Percentiles rank a stretch among this genome's conserved stretches.
Evolutionary conservation across 2,113 vertebrate species (phyloP).

Genomic region (Tichodroma muraria): DNA sequence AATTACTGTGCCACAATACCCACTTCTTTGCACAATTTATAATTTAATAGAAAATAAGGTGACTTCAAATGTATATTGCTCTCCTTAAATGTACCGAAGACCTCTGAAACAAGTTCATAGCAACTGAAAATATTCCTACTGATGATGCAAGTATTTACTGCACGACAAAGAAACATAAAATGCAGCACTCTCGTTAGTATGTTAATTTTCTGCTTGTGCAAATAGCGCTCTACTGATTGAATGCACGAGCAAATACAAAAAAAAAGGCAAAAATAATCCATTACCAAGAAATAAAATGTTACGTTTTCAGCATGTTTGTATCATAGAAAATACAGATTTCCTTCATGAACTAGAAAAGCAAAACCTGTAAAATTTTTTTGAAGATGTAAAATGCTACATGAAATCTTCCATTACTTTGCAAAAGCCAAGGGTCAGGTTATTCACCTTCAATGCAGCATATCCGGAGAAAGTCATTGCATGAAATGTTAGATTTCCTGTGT

Average conservation of each 20-base stretch:
- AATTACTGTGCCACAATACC: not conserved
- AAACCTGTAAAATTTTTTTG: not conserved
- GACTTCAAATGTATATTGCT: slow-evolving; percentile 1
- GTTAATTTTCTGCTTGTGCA: slow-evolving; percentile 10
- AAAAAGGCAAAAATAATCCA: not conserved
- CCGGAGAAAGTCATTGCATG: not conserved
- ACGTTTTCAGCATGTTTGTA: not conserved
- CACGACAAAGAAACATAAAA: not conserved
- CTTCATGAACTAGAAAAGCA: not conserved
- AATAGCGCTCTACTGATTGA: not conserved
- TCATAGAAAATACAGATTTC: not conserved
- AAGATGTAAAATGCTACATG: not conserved
- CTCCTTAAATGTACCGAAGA: not conserved
- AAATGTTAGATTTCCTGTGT: not conserved
- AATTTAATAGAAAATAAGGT: slow-evolving; percentile 48
- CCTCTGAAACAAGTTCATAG: not conserved
- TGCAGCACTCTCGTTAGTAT: not conserved
- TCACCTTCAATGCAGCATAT: not conserved
- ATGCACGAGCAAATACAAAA: not conserved
- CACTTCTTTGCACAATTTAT: not conserved
- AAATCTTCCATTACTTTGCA: not conserved
- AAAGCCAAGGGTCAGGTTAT: not conserved
- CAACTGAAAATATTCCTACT: not conserved
- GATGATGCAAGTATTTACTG: not conserved
- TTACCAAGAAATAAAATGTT: not conserved